Evolutionary conservation across 2,113 vertebrate genomes (phyloP).

Genomic region (Zootoca vivipara): DNA sequence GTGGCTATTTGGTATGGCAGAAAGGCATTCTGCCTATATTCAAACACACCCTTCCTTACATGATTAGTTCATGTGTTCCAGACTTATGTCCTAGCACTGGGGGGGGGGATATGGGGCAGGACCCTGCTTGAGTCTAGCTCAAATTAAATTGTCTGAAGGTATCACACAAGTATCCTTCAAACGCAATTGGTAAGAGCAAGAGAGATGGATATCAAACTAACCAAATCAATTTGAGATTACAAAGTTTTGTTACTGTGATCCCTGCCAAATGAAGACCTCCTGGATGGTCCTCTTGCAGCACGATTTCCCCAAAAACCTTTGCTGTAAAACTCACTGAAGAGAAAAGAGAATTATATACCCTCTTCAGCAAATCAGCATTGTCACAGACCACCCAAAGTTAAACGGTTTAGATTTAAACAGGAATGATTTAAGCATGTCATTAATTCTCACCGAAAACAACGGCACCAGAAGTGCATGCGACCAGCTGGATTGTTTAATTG

Average conservation of each 20-base stretch:
- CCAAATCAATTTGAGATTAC: not conserved
- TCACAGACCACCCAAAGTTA: not conserved
- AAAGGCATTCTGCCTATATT: not conserved
- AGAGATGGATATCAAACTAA: constrained; percentile 1
- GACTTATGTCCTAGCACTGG: not conserved
- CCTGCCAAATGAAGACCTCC: not conserved
- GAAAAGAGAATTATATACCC: not conserved
- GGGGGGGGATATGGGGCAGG: not conserved
- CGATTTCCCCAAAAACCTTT: not conserved
- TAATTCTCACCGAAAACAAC: not conserved
- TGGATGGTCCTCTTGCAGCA: no score
- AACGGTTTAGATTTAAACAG: not conserved
- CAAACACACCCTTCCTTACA: not conserved
- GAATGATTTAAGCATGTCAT: not conserved
- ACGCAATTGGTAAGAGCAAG: constrained; percentile 15
- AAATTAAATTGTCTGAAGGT: not conserved
- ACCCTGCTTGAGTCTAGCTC: not conserved
- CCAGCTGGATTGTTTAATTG: not conserved
- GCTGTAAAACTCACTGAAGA: not conserved
- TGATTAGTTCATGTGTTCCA: not conserved
- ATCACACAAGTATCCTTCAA: no score
- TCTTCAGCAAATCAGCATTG: no score
- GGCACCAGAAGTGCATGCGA: not conserved
- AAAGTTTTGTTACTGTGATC: no score
- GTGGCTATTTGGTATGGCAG: not conserved